phyloP scores from a whole-genome alignment of 2,888 invertebrate genomes.

The Chorisops tibialis region DNA sequence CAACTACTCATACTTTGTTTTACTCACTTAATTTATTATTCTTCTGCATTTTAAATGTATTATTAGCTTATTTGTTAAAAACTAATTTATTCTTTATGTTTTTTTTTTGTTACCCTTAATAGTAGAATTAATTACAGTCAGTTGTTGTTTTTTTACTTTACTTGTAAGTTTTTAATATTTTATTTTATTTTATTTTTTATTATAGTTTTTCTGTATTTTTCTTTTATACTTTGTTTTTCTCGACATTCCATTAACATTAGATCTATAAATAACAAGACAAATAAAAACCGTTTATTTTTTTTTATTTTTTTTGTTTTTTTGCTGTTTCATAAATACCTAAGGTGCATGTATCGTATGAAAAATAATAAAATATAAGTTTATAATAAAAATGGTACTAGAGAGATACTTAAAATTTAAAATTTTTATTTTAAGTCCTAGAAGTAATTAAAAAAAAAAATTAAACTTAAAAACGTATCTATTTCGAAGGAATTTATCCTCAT shows the following conservation, averaged over 20 bases:
- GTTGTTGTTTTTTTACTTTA: conserved; percentile 9
- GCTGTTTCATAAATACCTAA: conserved; percentile 2
- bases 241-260: neutral
- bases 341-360: conserved; percentile 11
- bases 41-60: conserved; percentile 5
- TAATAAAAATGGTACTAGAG: conserved; percentile 4
- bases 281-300: conserved; percentile 11
- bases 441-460: too few relatives aligned
- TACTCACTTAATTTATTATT: neutral
- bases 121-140: conserved; percentile 22
- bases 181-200: neutral
- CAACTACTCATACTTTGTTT: conserved; percentile 3
- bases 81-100: conserved; percentile 8
- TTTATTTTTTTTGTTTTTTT: neutral
- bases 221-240: conserved; percentile 20
- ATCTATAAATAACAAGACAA: conserved; percentile 3
- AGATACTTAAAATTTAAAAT: neutral
- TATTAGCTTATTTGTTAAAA: neutral
- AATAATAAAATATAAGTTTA: neutral
- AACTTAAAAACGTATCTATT: too few relatives aligned
- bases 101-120: conserved; percentile 4
- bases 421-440: neutral
- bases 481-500: too few relatives aligned
- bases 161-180: neutral
- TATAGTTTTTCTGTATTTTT: neutral